phyloP scores from a whole-genome alignment of 2,797 vertebrate genomes.

The Emys orbicularis region DNA sequence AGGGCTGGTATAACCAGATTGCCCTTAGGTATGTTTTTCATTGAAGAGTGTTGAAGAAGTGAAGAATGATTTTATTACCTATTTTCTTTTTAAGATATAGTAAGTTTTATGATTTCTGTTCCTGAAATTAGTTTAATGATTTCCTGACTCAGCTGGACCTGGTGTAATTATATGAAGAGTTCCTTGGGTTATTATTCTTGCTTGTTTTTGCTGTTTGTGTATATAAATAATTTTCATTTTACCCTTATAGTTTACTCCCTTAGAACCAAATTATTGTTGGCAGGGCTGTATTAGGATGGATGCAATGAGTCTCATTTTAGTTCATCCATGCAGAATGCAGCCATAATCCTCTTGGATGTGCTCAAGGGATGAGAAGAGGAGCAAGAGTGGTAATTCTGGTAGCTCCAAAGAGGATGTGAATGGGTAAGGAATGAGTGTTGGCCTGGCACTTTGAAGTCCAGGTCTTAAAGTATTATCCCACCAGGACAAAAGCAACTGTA shows the following conservation, averaged over 20 bases:
- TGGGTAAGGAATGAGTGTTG: fast-evolving
- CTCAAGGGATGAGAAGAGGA: not conserved
- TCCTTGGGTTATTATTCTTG: slow-evolving; percentile 65
- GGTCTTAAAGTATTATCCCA: not conserved
- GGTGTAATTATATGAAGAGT: slow-evolving; percentile 60
- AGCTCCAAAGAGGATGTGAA: fast-evolving
- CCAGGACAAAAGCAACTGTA: not conserved
- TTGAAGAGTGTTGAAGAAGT: slow-evolving; percentile 25
- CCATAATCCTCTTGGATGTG: not conserved
- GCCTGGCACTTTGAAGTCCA: not conserved
- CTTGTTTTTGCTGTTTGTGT: not conserved
- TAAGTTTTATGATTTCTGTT: slow-evolving; percentile 58
- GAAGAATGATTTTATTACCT: slow-evolving; percentile 45
- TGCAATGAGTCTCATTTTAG: not conserved
- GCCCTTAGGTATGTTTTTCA: not conserved
- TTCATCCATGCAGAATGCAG: not conserved
- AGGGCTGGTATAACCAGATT: slow-evolving; percentile 42
- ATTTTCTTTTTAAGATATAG: not conserved
- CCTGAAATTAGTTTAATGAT: slow-evolving; percentile 62
- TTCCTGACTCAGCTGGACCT: slow-evolving; percentile 43
- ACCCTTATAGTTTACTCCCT: slow-evolving; percentile 28
- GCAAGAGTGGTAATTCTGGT: not conserved
- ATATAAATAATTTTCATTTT: slow-evolving; percentile 53
- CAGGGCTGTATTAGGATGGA: not conserved
- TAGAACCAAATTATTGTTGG: slow-evolving; percentile 3